Evolutionary conservation across 2,113 vertebrate species (phyloP), one percentile per base, ranked within the genome.

Genomic region (Xiphias gladius): DNA sequence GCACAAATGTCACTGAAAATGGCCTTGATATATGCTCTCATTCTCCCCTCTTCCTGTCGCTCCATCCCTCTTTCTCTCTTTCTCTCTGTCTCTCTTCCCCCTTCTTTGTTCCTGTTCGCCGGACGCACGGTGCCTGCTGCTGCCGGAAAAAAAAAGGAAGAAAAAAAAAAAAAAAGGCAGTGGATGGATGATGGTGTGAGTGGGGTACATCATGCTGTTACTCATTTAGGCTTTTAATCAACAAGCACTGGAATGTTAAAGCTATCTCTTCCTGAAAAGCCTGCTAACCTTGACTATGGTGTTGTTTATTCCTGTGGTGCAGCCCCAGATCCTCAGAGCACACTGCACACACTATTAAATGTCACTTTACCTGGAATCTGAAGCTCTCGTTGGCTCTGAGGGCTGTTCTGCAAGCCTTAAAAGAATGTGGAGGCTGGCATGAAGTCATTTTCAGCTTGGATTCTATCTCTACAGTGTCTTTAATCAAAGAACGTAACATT

Each of bases 21-120:
- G 79, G 92, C 80, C 92, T 90, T 92, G 93, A 93, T 92, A 86
- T 92, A 94, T 91, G 92, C 88, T 88, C 88, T 90, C 90, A 86
- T 93, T 93, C 90, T 91, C 88, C 88, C 78, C 87, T 91, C 92
- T 93, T 93, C 90, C 92, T 93, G 88, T 94, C 88, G 86, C 91
- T 92, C 90, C 88, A 90, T 93, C 88, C 91, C 86, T 92, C 90
- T 89, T 88, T 91, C 86, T 86, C n/a, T 28, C 35, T 43, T 70
- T 88, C 82, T 87, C 24, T 30, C 37, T 43, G 73, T 88, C 82
- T 87, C 85, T 88, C 83, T 83, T 87, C 79, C 70, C 82, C 79
- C 76, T 80, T 90, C 90, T 92, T 93, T 93, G 91, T 93, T 93
- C 92, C 83, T 14, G 43, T 67, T 86, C 26, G 64, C 81, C 79